These are phyloP conservation scores for Laterallus jamaicensis DNA, from an alignment of 2,113 vertebrate genomes.

Conservation along the genomic window DNA sequence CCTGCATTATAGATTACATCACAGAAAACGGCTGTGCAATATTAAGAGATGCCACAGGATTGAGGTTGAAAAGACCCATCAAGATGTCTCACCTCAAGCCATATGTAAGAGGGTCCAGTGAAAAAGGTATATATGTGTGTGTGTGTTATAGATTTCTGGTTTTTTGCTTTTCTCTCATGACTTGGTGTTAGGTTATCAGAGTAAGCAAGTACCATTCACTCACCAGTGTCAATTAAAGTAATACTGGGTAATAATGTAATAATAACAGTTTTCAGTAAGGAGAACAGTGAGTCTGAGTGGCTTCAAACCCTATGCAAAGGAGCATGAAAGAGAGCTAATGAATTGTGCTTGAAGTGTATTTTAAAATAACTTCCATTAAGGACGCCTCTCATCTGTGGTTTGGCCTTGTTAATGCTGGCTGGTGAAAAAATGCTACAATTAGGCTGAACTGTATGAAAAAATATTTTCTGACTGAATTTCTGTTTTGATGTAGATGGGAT, in stretches of 20 bases:
- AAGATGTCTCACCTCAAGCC: slow-evolving; percentile 79
- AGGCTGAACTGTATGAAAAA: not conserved
- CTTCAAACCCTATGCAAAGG: not conserved
- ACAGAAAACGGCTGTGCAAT: slow-evolving; percentile 75
- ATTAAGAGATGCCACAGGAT: slow-evolving; percentile 70
- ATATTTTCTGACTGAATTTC: not conserved
- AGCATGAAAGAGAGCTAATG: not conserved
- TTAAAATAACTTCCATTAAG: not conserved
- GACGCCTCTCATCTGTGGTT: not conserved
- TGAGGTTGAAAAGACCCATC: slow-evolving; percentile 74
- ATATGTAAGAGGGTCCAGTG: slow-evolving; percentile 61
- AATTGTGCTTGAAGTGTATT: not conserved
- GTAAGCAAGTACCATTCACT: not conserved
- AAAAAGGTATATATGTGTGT: slow-evolving; percentile 38
- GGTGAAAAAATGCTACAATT: not conserved
- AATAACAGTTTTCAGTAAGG: not conserved
- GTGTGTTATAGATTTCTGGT: too few relatives aligned
- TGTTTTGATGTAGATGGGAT: not conserved
- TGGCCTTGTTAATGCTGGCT: not conserved
- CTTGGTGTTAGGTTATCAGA: not conserved
- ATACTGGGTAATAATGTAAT: not conserved
- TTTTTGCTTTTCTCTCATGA: not conserved
- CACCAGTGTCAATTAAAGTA: not conserved
- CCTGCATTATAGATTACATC: slow-evolving; percentile 77
- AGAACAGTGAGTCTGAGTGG: not conserved